A percentile compares a stretch with the other conserved stretches of the same genome.
phyloP scores from a whole-genome alignment of 2,113 vertebrate genomes.

The Ariopsis seemanni region DNA sequence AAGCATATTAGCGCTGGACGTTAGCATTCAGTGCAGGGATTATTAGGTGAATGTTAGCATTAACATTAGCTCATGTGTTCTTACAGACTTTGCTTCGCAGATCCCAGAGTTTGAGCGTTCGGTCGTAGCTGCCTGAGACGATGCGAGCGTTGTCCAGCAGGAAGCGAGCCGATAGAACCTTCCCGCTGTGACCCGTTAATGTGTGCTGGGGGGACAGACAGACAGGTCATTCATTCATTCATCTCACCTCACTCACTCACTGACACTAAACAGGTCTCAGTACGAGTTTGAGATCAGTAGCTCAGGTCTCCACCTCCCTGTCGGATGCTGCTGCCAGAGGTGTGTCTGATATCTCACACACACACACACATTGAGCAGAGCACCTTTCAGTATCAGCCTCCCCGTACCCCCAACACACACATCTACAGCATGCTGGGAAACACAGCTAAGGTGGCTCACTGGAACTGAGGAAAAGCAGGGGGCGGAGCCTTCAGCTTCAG shows the following conservation, averaged over 20 bases:
- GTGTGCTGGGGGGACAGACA: constrained; percentile 80
- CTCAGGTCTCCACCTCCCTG: constrained; percentile 53
- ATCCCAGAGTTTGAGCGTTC: constrained; percentile 98
- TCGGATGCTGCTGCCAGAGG: constrained; percentile 47
- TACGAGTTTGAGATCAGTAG: constrained; percentile 60
- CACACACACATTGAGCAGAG: constrained; percentile 49
- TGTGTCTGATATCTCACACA: constrained; percentile 49
- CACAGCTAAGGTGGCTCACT: constrained; percentile 47
- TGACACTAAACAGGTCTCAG: constrained; percentile 61
- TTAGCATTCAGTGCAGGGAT: neutral
- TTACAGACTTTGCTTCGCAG: constrained; percentile 99
- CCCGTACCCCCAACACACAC: constrained; percentile 51
- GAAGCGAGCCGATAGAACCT: constrained; percentile 94
- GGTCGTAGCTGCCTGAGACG: constrained; percentile 95
- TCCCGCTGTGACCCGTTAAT: constrained; percentile 94
- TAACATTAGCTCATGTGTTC: constrained; percentile 51
- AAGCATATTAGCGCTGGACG: neutral
- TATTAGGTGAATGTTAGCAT: neutral
- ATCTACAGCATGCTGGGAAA: constrained; percentile 63
- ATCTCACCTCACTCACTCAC: no score
- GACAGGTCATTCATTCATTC: neutral
- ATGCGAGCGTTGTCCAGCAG: constrained; percentile 93
- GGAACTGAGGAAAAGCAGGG: constrained; percentile 41
- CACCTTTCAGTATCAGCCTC: constrained; percentile 62
- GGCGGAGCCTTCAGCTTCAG: constrained; percentile 59